Evolutionary conservation across 30 jellyfish, hydroid and myxozoan species (phyloP).

Genomic region (Clytia hemisphaerica): DNA sequence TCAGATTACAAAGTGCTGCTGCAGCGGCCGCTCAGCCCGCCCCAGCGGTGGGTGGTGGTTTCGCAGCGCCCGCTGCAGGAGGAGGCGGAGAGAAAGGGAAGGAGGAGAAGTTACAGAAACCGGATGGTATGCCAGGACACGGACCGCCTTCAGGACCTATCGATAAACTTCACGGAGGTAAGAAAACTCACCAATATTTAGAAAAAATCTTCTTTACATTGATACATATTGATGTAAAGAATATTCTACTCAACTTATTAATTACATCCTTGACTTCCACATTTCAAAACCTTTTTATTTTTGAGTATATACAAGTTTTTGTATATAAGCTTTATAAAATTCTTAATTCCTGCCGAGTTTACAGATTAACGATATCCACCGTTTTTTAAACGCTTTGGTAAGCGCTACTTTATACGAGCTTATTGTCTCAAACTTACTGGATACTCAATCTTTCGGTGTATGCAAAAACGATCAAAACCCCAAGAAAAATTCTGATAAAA

Average conservation of each 20-base stretch:
- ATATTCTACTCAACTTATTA: too few species aligned
- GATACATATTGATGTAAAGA: too few species aligned
- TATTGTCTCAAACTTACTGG: too few species aligned
- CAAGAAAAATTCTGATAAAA: neutral
- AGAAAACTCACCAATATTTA: neutral
- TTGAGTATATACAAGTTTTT: too few species aligned
- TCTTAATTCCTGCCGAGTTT: too few species aligned
- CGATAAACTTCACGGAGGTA: constrained; percentile 92
- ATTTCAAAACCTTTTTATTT: too few species aligned
- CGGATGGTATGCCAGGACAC: constrained; percentile 36
- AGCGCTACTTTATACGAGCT: too few species aligned
- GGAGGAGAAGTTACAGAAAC: constrained; percentile 15
- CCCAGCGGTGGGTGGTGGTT: constrained; percentile 33
- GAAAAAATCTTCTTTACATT: neutral
- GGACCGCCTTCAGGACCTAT: constrained; percentile 55
- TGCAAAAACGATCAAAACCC: neutral
- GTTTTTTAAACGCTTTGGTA: too few species aligned
- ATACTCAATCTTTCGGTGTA: too few species aligned
- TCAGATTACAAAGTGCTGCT: constrained; percentile 6
- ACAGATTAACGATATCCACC: too few species aligned
- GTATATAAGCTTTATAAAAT: too few species aligned
- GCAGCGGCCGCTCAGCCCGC: constrained; percentile 36
- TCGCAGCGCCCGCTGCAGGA: constrained; percentile 24
- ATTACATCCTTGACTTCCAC: too few species aligned
- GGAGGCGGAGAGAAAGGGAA: constrained; percentile 7